Base-by-base conservation (phyloP, 2,797 vertebrate species). In the Otolemur crassicaudatus region DNA sequence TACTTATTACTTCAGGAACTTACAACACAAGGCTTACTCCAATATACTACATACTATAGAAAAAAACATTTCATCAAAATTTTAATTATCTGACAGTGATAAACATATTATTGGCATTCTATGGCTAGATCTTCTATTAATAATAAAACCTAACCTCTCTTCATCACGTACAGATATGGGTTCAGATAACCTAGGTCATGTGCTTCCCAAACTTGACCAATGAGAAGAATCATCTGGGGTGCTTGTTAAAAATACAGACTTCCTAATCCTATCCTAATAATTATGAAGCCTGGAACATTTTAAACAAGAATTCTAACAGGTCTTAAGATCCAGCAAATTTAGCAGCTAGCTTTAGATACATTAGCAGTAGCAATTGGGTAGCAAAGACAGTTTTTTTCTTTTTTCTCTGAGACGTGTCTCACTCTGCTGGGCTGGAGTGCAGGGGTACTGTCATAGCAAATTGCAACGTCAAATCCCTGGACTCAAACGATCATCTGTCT, bases 301-400 rank as follows among this genome's bases (percentile, higher is more conserved):
- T 87, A 65, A 87, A 92, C 40, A 87, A 72, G 46, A 88, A 22
- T 79, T 19, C 29, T 79, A 70, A 25, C 7, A 69, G 23, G 69
- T 96, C 70, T 77, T 87, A 90, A 77, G 9, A 60, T 60, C 11
- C 23, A 73, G 70, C 19, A 93, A 93, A 85, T 56, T 43, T 17
- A 81, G 56, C 7, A 84, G 84, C 19, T 67, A 43, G 25, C 60
- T 56, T 91, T 56, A 67, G n/a, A 53, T 83, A 31, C 58, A 22
- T 34, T 49, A 67, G 53, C 40, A 31, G 5, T n/a, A n/a, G 49
- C 60, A 22, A 77, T 76, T 20, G 81, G 86, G 63, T 3, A 87
- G 43, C 31, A 87, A 93, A 56, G 2, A 87, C 34, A 37, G 34
- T 77, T 77, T 1, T 63, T 63, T n/a, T 7, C 16, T 17, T 31